Conservation (phyloP, 2,797 vertebrate species). For the Rhodeus uyekii region DNA sequence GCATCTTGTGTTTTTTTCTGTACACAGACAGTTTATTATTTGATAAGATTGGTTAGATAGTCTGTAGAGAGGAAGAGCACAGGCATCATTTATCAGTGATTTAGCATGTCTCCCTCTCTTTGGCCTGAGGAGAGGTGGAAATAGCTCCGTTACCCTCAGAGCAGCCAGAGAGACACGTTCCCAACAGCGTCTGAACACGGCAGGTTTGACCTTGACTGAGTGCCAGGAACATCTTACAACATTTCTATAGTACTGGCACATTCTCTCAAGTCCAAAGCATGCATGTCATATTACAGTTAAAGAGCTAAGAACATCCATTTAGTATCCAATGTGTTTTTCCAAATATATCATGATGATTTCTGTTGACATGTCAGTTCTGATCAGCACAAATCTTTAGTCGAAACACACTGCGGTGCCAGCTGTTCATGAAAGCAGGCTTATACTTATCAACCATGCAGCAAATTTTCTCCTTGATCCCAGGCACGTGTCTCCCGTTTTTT, state of each 20-base stretch:
- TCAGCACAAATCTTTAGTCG: slow-evolving; percentile 38
- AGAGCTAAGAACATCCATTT: neutral
- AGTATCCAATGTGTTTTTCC: neutral
- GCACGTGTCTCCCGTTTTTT: slow-evolving; percentile 26
- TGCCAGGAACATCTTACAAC: neutral
- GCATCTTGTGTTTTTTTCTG: neutral
- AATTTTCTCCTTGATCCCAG: slow-evolving; percentile 34
- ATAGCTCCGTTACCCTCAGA: neutral
- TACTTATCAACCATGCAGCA: slow-evolving; percentile 40
- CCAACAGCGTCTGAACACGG: slow-evolving; percentile 2
- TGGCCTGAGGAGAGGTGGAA: slow-evolving; percentile 18
- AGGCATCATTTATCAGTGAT: slow-evolving; percentile 21
- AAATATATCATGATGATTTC: slow-evolving; percentile 22
- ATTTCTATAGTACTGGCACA: neutral
- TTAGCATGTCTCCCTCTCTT: neutral
- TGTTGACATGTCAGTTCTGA: slow-evolving; percentile 35
- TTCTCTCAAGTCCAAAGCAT: neutral
- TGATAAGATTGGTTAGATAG: neutral
- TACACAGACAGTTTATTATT: slow-evolving; percentile 13
- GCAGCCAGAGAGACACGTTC: neutral
- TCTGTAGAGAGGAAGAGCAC: neutral
- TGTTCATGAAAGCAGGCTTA: slow-evolving; percentile 51
- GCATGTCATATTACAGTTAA: neutral
- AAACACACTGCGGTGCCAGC: slow-evolving; percentile 39
- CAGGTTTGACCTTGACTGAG: slow-evolving; percentile 13